Evolutionary conservation across 2,797 vertebrate species (phyloP), one percentile per base, ranked within the genome.

Genomic region (Brachyalestes nurse): DNA sequence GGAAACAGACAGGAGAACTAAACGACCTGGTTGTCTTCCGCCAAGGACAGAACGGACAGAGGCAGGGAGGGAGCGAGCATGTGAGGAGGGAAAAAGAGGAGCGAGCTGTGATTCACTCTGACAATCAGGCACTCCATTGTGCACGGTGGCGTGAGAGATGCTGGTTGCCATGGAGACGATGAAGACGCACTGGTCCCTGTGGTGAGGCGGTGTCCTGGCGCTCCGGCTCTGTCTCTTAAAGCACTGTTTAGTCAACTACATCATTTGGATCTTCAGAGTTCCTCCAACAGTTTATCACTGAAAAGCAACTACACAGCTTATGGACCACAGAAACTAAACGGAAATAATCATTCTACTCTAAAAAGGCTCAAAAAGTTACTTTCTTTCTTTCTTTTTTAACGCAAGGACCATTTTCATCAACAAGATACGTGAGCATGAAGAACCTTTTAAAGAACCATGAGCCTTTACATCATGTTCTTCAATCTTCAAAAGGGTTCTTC

Each of bases 31-130:
- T 51, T 28, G 16, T 61, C 42, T 65, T 60, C 19, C 23, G 73
- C 53, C 58, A 82, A 77, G 81, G 81, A 82, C 75, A 75, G 61
- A 62, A 28, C 5, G n/a, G 61, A 79, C 3, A 38, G 25, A 79
- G 17, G 17, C 34, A 17, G 38, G 23, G 67, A 28, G 34, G 9
- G 47, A 28, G 61, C 14, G 60, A 28, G 38, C 8, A 40, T 38
- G 42, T 0, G 53, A 51, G 28, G 28, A 62, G 17, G 7, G 19
- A 51, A 80, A 55, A 74, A 51, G 55, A 72, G 66, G 34, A 73
- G 38, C 21, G 34, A 69, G 65, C 42, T 12, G 55, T 78, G 81
- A 82, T 78, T 82, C 81, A 78, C 71, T 49, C n/a, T 13, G 51
- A 80, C 77, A 80, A 67, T 83, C 72, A 25, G 77, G 72, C 4